Evolutionary conservation across 2,888 invertebrate genomes (phyloP).

Genomic region (Hydraecia micacea): DNA sequence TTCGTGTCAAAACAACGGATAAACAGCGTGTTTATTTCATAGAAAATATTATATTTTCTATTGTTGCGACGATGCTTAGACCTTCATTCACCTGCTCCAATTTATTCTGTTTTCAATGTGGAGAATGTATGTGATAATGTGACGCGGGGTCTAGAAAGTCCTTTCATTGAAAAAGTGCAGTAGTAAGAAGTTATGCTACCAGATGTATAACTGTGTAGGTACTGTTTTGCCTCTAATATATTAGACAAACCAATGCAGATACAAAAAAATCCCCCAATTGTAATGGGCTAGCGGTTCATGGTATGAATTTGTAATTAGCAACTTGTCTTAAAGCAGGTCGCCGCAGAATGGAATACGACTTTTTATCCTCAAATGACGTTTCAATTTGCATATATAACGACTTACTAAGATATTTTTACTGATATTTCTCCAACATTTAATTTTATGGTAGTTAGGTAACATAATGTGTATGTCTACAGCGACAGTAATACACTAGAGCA

Average conservation of each 20-base stretch:
- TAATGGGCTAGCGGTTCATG: conserved; percentile 13
- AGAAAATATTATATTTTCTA: conserved; percentile 14
- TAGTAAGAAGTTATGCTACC: background rate
- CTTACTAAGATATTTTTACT: background rate
- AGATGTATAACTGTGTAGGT: background rate
- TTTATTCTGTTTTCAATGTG: conserved; percentile 6
- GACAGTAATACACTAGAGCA: background rate
- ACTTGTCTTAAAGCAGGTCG: conserved; percentile 40
- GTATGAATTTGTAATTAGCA: conserved; percentile 46
- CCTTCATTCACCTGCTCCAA: conserved; percentile 19
- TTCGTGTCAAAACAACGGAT: conserved; percentile 51
- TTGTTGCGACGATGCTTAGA: conserved; percentile 19
- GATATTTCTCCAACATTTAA: background rate
- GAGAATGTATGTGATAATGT: background rate
- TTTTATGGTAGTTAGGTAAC: background rate
- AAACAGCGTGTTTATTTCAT: conserved; percentile 38
- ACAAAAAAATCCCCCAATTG: conserved; percentile 6
- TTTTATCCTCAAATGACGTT: conserved; percentile 42
- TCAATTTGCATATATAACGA: background rate
- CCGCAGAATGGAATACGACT: background rate
- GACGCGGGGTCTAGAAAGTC: background rate
- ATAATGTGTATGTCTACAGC: background rate
- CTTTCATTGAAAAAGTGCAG: background rate
- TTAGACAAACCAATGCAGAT: background rate
- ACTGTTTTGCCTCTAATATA: conserved; percentile 1